Base-by-base conservation (phyloP, 1,140 invertebrate genomes). In the Proctacanthus coquilletti region DNA sequence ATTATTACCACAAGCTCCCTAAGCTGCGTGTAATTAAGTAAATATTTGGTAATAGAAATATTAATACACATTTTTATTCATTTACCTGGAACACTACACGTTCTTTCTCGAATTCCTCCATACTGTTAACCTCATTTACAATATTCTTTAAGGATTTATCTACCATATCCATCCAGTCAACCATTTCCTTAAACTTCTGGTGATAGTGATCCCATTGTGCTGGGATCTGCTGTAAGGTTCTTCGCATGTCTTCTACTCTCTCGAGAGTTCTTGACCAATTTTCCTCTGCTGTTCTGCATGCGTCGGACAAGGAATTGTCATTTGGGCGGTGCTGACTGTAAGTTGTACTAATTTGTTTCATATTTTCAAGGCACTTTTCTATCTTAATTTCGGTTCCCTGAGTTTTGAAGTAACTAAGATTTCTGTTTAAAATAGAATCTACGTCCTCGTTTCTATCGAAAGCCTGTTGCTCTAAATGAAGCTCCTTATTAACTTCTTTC, bases 101-200 rank as follows among this genome's bases (percentile, higher is more conserved):
- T 60, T 91, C 77, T 41, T 73, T 71, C 53, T 93, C 86, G 57
- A 94, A 95, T 45, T 92, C 85, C 46, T 88, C 82, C 48, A 80
- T 70, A 2, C 79, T 79, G 36, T 80, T 74, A 4, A 88, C 76
- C 59, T 93, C 85, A 40, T 78, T 72, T 4, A 87, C 72, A 44
- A 94, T 81, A 37, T 77, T 79, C 49, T 78, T 76, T 41, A 93
- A 69, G 18, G 79, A 78, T 36, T 69, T 69, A 51, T 94, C 87
- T 0, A 95, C 83, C 32, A 74, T 71, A 51, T 88, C 77, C 84
- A 94, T 91, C 86, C 89, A 95, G 27, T 65, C 60, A n/a, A 77
- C 73, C 72, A 94, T 86, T 38, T 83, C 79, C 18, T 71, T 66
- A 51, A 88, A 87, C 69, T 78, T 88, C 31, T 73, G 59, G 58